phyloP scores from a whole-genome alignment of 1,140 invertebrate genomes.

The Gonioctena quinquepunctata region DNA sequence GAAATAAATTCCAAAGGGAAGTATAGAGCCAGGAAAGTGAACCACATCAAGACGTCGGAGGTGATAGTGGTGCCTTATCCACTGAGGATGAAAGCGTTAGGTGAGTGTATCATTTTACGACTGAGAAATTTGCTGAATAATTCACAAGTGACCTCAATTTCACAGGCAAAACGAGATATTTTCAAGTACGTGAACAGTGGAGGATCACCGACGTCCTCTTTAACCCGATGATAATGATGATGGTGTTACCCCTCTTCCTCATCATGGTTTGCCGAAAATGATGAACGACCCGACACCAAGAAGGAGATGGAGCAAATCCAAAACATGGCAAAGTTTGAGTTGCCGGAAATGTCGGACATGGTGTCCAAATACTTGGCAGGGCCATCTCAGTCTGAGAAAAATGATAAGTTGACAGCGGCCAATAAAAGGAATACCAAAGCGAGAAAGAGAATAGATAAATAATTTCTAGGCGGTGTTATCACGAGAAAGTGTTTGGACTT shows the following conservation, averaged over 20 bases:
- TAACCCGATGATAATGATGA: conserved; percentile 98
- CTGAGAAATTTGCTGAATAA: not conserved
- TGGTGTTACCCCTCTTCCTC: conserved; percentile 88
- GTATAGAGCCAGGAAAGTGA: conserved; percentile 91
- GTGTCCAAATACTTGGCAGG: conserved; percentile 80
- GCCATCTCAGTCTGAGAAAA: not conserved
- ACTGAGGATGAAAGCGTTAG: conserved; percentile 81
- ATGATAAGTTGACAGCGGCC: not conserved
- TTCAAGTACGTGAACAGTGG: conserved; percentile 94
- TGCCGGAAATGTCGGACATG: conserved; percentile 91
- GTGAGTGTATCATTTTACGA: conserved; percentile 60
- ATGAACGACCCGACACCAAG: conserved; percentile 97
- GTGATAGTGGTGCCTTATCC: conserved; percentile 90
- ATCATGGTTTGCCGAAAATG: conserved; percentile 95
- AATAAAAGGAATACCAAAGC: conserved; percentile 9
- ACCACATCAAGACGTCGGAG: conserved; percentile 89
- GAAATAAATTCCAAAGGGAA: conserved; percentile 97
- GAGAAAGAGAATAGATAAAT: conserved; percentile 17
- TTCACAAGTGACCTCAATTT: not conserved
- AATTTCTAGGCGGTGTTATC: too few relatives aligned
- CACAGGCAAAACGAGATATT: conserved; percentile 68
- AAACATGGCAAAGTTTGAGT: conserved; percentile 78
- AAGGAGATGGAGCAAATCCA: conserved; percentile 91
- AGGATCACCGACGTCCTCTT: conserved; percentile 92
- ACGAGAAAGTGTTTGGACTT: too few relatives aligned